phyloP scores from a whole-genome alignment of 2,888 invertebrate genomes.

The Callyntrura guangdongensis region DNA sequence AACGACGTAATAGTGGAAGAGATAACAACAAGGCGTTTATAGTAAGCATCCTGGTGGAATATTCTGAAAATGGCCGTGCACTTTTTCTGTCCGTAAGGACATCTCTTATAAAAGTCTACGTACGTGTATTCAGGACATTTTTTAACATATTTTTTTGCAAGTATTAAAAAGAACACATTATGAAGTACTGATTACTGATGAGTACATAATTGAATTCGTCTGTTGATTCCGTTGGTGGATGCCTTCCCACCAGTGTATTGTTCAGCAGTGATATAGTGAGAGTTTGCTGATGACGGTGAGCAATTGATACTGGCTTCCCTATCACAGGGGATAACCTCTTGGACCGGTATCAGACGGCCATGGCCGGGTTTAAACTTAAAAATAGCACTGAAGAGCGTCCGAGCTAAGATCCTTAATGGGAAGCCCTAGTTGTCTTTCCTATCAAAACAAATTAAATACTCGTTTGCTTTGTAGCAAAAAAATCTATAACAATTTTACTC shows the following conservation, averaged over 20 bases:
- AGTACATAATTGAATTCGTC: constrained; percentile 60
- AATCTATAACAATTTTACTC: background rate
- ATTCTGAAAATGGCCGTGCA: background rate
- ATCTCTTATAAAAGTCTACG: background rate
- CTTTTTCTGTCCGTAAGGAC: too few relatives aligned
- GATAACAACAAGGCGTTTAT: too few relatives aligned
- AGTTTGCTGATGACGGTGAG: background rate
- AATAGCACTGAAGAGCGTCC: constrained; percentile 74
- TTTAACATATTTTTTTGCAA: background rate
- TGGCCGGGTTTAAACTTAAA: constrained; percentile 78
- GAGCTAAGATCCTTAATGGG: constrained; percentile 74
- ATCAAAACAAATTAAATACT: constrained; percentile 14
- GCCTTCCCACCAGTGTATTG: constrained; percentile 1
- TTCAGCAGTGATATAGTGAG: background rate
- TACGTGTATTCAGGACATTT: background rate
- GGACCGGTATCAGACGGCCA: constrained; percentile 74
- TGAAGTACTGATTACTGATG: constrained; percentile 48
- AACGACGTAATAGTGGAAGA: too few relatives aligned
- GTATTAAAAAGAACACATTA: constrained; percentile 2
- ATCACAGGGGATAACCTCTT: constrained; percentile 63
- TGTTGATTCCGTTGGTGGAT: constrained; percentile 4
- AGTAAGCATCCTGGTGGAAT: background rate
- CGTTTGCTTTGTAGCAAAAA: background rate
- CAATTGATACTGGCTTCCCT: constrained; percentile 16
- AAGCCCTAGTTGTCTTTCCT: constrained; percentile 77